These are phyloP conservation scores for Thunnus albacares DNA, from an alignment of 2,797 vertebrate species.

Conservation along the genomic window DNA sequence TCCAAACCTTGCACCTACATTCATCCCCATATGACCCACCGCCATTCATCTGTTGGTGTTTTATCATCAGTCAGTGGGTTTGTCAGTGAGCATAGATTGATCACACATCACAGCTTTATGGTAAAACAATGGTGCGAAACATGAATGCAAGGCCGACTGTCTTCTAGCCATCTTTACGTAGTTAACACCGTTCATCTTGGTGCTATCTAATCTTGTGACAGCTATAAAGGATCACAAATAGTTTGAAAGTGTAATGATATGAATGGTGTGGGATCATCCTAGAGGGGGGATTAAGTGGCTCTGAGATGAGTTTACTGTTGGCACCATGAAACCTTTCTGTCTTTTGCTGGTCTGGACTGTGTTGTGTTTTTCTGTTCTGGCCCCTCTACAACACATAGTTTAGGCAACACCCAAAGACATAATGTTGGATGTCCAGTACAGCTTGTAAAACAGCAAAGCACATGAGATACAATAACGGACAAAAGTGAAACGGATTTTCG, in stretches of 20 bases:
- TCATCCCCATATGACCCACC: neutral
- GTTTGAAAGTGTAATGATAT: conserved; percentile 10
- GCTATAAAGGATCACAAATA: neutral
- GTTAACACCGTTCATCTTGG: neutral
- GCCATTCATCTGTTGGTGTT: neutral
- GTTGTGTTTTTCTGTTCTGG: conserved; percentile 29
- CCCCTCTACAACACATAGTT: conserved; percentile 25
- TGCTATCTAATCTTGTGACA: conserved; percentile 10
- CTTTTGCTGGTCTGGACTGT: conserved; percentile 24
- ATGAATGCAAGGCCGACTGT: neutral
- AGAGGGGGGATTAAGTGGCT: conserved; percentile 5
- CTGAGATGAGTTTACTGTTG: conserved; percentile 26
- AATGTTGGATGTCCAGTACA: conserved; percentile 12
- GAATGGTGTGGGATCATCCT: neutral
- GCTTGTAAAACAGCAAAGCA: conserved; percentile 15
- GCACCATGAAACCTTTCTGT: conserved; percentile 20
- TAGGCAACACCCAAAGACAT: conserved; percentile 42
- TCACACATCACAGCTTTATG: neutral
- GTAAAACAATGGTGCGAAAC: neutral
- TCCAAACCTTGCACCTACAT: neutral
- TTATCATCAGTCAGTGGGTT: conserved; percentile 2
- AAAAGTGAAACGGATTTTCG: neutral
- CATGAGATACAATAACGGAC: neutral
- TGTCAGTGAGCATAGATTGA: neutral
- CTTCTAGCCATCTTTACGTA: neutral